phyloP scores from a whole-genome alignment of 2,888 invertebrate species.

The Cosmia trapezina region DNA sequence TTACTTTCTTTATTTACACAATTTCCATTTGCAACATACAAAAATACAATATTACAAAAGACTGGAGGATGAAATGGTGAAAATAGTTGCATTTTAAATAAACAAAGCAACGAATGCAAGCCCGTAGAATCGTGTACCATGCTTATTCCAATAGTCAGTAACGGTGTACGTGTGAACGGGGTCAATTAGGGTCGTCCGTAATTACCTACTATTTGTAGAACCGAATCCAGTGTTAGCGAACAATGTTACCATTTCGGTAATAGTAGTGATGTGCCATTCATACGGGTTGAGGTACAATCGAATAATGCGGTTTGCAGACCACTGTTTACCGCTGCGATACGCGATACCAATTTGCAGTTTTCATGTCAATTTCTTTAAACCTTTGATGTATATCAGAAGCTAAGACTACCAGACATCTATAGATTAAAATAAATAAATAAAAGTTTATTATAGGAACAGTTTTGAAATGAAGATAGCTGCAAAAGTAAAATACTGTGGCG shows the following conservation, averaged over 20 bases:
- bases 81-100: conserved; percentile 25
- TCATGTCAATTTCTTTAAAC: not conserved
- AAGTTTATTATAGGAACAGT: too few relatives aligned
- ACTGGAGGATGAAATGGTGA: not conserved
- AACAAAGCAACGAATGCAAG: conserved; percentile 33
- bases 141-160: conserved; percentile 52
- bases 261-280: conserved; percentile 35
- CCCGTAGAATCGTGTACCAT: conserved; percentile 41
- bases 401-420: not conserved
- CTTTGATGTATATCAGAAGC: not conserved
- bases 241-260: conserved; percentile 42
- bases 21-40: conserved; percentile 25
- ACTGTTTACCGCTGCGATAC: conserved; percentile 3
- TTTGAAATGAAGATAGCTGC: too few relatives aligned
- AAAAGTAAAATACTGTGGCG: too few relatives aligned
- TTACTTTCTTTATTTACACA: conserved; percentile 37
- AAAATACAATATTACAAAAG: not conserved
- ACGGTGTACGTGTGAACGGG: conserved; percentile 70
- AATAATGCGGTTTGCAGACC: not conserved
- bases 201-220: conserved; percentile 55
- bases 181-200: conserved; percentile 68
- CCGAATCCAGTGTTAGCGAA: conserved; percentile 46
- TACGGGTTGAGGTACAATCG: conserved; percentile 1
- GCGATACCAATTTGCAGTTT: not conserved
- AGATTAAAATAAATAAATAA: not conserved